Percentiles rank a stretch among this genome's conserved stretches.
Evolutionary conservation across 1,140 invertebrate genomes (phyloP).

Genomic region (Dendrolimus kikuchii): DNA sequence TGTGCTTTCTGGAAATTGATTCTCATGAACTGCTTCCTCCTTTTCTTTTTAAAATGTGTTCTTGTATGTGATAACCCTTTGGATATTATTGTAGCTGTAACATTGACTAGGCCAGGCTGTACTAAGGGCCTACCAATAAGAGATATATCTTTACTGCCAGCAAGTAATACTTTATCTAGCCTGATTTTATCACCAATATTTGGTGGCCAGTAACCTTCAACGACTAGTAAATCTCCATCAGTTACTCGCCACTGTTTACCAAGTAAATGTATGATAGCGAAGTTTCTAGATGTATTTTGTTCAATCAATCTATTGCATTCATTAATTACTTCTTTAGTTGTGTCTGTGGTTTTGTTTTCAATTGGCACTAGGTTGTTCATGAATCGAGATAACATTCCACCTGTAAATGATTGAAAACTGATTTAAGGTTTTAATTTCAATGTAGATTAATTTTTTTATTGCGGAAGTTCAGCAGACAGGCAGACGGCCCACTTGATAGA

Average conservation of each 20-base stretch:
- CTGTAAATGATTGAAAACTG: too few species aligned
- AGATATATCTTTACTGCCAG: constrained; percentile 90
- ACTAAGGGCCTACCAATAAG: constrained; percentile 88
- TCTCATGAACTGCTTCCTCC: constrained; percentile 83
- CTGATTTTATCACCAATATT: constrained; percentile 86
- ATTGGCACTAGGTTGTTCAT: constrained; percentile 32
- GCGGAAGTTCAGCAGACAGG: too few species aligned
- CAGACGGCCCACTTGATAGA: too few species aligned
- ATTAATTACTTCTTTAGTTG: constrained; percentile 50
- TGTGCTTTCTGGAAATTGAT: constrained; percentile 82
- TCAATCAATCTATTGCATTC: constrained; percentile 60
- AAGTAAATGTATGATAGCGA: constrained; percentile 87
- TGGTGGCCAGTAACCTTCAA: constrained; percentile 89
- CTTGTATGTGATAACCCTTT: constrained; percentile 91
- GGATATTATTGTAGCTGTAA: constrained; percentile 91
- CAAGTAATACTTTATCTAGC: constrained; percentile 90
- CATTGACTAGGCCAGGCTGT: constrained; percentile 80
- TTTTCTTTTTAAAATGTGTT: constrained; percentile 81
- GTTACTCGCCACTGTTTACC: constrained; percentile 93
- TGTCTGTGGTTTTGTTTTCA: constrained; percentile 29
- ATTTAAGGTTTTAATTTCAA: too few species aligned
- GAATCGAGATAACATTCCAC: constrained; percentile 48
- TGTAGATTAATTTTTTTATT: too few species aligned
- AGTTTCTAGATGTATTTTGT: constrained; percentile 80
- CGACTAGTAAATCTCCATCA: constrained; percentile 86